These are phyloP conservation scores for Kryptopterus vitreolus DNA, from an alignment of 2,797 vertebrate genomes.

Conservation along the genomic window DNA sequence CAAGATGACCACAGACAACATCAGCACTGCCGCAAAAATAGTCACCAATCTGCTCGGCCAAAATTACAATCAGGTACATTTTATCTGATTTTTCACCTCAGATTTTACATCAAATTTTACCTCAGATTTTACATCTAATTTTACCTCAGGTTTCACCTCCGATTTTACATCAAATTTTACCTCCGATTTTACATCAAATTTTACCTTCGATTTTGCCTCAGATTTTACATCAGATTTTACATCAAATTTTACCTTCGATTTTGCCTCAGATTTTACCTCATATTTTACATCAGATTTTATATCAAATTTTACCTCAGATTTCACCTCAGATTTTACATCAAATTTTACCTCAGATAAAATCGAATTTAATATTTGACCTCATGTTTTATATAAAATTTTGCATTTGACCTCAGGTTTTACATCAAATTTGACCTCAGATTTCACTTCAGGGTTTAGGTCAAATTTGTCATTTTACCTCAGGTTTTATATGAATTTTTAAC, in stretches of 20 bases:
- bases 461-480: not conserved
- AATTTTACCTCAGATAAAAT: not conserved
- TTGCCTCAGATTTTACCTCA: not conserved
- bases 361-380: too few relatives aligned
- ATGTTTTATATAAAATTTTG: too few relatives aligned
- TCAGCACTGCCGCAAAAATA: slow-evolving; percentile 30
- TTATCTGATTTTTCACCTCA: not conserved
- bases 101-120: not conserved
- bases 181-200: too few relatives aligned
- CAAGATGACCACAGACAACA: slow-evolving; percentile 14
- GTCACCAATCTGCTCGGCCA: not conserved
- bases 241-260: not conserved
- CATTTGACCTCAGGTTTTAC: not conserved
- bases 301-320: not conserved
- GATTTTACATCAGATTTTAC: not conserved
- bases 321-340: not conserved
- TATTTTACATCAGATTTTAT: not conserved
- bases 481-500: not conserved
- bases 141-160: not conserved
- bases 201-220: not conserved
- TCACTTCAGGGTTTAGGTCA: too few relatives aligned
- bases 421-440: not conserved
- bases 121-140: not conserved
- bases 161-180: not conserved
- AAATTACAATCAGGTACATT: not conserved